Base-by-base conservation (phyloP, 2,888 invertebrate species). In the Dicyrtomina minuta region DNA sequence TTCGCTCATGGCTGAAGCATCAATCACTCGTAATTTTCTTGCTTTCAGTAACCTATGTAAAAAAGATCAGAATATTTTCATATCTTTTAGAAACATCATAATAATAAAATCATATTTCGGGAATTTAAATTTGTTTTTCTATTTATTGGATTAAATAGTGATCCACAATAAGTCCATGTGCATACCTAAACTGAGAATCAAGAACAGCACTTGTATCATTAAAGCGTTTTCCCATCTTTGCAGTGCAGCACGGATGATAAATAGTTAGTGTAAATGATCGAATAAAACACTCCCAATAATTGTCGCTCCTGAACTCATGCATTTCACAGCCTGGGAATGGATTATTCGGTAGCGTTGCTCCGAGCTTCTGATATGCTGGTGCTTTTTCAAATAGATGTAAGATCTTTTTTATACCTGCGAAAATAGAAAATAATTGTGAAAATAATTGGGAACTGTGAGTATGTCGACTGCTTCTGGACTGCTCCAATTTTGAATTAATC, bases 301-400 rank as follows among this genome's bases (percentile, higher is more conserved):
- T 68, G 62, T 75, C 72, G 27, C 70, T 70, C 44, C 71, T 87
- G 79, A 91, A 92, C 74, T 86, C 84, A 55, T 86, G 83, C 60
- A 89, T 86, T 76, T 87, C 87, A 79, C 93, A 93, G 68, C 90
- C 91, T 0, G 93, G 92, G 75, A 93, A 83, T 0, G 90, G 89
- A 60, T 88, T 88, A 75, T 86, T 86, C 80, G 92, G 90, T 0
- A 92, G 78, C 64, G 89, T 85, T 0, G 91, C 89, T 1, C 90
- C 90, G 77, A 92, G 92, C 79, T 91, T 91, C 78, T 88, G 87
- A 80, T 92, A 93, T 0, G 90, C 89, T 69, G 53, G 20, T 4
- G 65, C 17, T 8, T 66, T 43, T 41, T 66, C 65, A 20, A 56
- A 66, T 33, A 66, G 13, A n/a, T 41, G 8, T n/a, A 66, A 41